These are phyloP conservation scores for Archilochus colubris DNA, from an alignment of 2,113 vertebrate genomes.

Conservation along the genomic window DNA sequence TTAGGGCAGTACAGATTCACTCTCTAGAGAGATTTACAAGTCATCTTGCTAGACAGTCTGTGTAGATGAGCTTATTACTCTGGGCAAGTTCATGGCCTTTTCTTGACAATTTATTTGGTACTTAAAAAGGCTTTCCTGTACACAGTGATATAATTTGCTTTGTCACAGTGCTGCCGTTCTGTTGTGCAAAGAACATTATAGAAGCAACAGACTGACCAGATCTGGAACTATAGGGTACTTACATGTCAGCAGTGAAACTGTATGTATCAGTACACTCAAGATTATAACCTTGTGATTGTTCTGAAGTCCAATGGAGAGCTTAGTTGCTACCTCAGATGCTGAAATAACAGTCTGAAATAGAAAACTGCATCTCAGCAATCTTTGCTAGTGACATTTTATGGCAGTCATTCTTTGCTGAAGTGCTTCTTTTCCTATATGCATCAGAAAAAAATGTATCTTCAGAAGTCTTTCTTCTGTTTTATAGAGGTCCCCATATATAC, in stretches of 20 bases:
- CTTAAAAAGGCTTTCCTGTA: background rate
- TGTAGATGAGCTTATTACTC: background rate
- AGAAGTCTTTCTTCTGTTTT: background rate
- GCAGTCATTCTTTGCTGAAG: background rate
- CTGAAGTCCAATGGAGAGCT: background rate
- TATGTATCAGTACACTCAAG: rapidly evolving
- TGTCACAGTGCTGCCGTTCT: background rate
- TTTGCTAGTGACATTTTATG: no score
- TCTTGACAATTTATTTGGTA: background rate
- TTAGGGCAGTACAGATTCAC: background rate
- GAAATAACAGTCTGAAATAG: background rate
- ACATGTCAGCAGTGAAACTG: background rate
- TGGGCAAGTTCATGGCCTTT: background rate
- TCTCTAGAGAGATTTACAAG: background rate
- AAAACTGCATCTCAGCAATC: background rate
- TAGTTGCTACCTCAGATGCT: background rate
- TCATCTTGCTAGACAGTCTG: background rate
- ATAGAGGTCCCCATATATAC: background rate
- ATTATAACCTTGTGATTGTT: background rate
- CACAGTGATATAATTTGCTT: background rate
- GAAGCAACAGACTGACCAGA: background rate
- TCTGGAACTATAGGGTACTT: background rate
- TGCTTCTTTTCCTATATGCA: background rate
- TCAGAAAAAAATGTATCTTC: background rate
- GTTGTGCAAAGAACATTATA: background rate